Evolutionary conservation across 2,888 invertebrate genomes (phyloP).

Genomic region (Sinopyrophorus schimmeli): DNA sequence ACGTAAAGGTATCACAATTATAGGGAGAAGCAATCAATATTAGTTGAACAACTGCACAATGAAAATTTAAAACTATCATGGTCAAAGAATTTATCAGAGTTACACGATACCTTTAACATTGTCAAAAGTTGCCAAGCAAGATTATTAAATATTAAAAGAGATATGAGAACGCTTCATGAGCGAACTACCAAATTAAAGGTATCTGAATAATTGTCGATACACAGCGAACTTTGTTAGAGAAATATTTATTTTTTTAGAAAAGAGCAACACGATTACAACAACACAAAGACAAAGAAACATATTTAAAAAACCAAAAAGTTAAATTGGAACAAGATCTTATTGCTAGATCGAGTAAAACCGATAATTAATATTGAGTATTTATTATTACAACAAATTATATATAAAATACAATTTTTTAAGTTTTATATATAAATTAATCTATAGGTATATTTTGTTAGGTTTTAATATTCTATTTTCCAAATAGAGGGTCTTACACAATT

Average conservation of each 20-base stretch:
- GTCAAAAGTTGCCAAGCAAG: constrained; percentile 55
- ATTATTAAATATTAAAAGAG: constrained; percentile 53
- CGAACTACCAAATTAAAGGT: constrained; percentile 55
- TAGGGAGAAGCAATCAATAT: constrained; percentile 40
- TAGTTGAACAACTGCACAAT: constrained; percentile 53
- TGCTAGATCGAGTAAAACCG: constrained; percentile 22
- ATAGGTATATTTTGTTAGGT: background rate
- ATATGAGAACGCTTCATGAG: constrained; percentile 55
- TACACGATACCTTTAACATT: constrained; percentile 48
- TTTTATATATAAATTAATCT: background rate
- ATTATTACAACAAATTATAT: background rate
- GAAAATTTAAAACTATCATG: constrained; percentile 41
- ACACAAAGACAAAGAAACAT: constrained; percentile 53
- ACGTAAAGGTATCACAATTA: too few relatives aligned
- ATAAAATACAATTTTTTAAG: too few relatives aligned
- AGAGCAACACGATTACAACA: constrained; percentile 53
- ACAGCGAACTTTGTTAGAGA: background rate
- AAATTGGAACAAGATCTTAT: constrained; percentile 49
- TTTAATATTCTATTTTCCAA: constrained; percentile 72
- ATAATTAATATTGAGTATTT: background rate
- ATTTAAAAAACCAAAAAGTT: constrained; percentile 48
- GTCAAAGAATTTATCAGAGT: constrained; percentile 40
- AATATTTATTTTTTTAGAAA: constrained; percentile 46
- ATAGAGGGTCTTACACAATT: constrained; percentile 73
- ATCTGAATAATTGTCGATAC: constrained; percentile 11